Base-by-base conservation (phyloP, 2,888 invertebrate species). In the Stegana nigrithorax region DNA sequence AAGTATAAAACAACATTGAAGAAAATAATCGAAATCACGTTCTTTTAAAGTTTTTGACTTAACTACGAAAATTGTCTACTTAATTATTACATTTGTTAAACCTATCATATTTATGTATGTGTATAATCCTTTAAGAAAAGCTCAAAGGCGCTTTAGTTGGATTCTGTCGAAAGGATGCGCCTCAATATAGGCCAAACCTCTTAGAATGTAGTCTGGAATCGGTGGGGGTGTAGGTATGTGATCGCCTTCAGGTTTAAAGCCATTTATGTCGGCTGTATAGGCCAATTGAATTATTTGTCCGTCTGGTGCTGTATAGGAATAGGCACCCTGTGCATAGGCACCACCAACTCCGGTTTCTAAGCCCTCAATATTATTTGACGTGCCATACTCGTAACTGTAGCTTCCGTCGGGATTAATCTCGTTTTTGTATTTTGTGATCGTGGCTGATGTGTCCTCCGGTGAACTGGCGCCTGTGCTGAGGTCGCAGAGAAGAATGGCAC, bases 281-380 rank as follows among this genome's bases (percentile, higher is more conserved):
- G 74, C 65, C 55, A 84, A 59, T 32, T 73, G 68, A 4, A 84
- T 73, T 39, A 70, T 51, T 12, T 76, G 66, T 1, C 84, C 85
- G 59, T 85, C 82, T 10, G 84, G 85, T 4, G 84, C 78, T 4
- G 69, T 74, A 17, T 85, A 81, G 1, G 69, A 60, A 27, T 71
- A 77, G 2, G 69, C 67, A 7, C 84, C 83, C 1, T 64, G 51
- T 1, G 88, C 89, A 45, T 80, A 73, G 71, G 87, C 87, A 78
- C 87, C 87, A 69, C 91, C 83, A 23, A 75, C 80, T 66, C 90
- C 91, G 6, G 71, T 69, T 75, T 90, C 90, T 69, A 88, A 85
- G 21, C 82, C 89, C 0, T 77, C 44, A 75, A 90, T 90, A 14
- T 89, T 89, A 71, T 91, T 91, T 14, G 85, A 87, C 67, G 90